Base-by-base conservation (phyloP, 1,140 invertebrate genomes). In the Sesamia nonagrioides region DNA sequence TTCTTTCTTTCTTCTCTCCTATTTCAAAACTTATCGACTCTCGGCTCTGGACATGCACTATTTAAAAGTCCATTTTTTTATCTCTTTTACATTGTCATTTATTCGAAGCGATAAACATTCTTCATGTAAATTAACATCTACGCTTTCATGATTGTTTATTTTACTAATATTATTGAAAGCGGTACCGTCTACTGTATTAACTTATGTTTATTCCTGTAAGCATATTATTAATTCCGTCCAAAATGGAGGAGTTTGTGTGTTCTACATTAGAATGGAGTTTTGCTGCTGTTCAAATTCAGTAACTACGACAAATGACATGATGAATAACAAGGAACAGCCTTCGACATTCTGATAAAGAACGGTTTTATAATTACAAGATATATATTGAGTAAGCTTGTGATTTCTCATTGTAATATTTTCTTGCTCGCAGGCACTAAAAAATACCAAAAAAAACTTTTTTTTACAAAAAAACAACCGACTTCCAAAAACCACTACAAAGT, bases 121-220 rank as follows among this genome's bases (percentile, higher is more conserved):
- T 13, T 5, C 45, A 15, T 50, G 45, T 50, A 50, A 50, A 50
- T 50, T 2, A n/a, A 5, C 15, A 4, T n/a, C n/a, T 0, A 66
- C 17, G 17, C 37, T 42, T 11, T 18, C 35, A 42, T 17, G 33
- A 71, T 74, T 58, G 52, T 45, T 54, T 56, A 18, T 74, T 37
- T 74, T 21, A 74, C 33, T 74, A 74, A 54, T 27, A 71, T 71
- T 54, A 71, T 71, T 52, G 48, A n/a, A 52, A 69, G 48, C 45
- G 45, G 9, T 18, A 35, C 11, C 45, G 54, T 71, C 21, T 52
- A 33, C 8, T 58, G 13, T 58, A 58, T 58, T 58, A 33, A 33
- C 54, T 58, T 58, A 58, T 13, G 54, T 58, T 58, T 33, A 58
- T 58, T 27, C 6, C 18, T 56, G 52, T 56, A 58, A 58, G 11